phyloP scores from a whole-genome alignment of 2,797 vertebrate genomes.

The Yasuhikotakia modesta region DNA sequence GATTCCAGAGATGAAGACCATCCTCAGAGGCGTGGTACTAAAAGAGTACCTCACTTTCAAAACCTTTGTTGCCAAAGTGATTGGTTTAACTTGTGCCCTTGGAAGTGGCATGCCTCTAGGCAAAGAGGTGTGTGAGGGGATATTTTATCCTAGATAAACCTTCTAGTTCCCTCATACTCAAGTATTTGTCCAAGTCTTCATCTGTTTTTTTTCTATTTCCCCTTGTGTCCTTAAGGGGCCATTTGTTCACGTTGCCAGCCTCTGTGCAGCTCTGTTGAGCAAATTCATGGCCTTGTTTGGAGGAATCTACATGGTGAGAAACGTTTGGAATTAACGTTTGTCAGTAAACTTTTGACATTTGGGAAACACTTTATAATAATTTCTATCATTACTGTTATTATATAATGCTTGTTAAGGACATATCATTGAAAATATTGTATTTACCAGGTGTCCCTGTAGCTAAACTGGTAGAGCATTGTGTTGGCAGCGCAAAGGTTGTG shows the following conservation, averaged over 20 bases:
- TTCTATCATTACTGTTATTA: no score
- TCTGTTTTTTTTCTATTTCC: constrained; percentile 4
- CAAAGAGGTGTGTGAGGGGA: constrained; percentile 83
- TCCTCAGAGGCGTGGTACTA: constrained; percentile 91
- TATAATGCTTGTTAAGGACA: no score
- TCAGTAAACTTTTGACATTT: constrained; percentile 14
- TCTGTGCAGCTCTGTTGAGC: constrained; percentile 92
- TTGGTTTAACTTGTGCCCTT: constrained; percentile 93
- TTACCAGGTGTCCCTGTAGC: no score
- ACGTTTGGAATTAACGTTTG: neutral
- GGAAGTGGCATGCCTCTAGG: constrained; percentile 97
- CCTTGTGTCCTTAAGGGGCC: constrained; percentile 79
- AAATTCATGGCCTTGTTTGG: constrained; percentile 96
- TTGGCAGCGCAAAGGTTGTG: no score
- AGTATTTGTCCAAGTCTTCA: constrained; percentile 8
- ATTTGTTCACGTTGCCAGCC: constrained; percentile 94
- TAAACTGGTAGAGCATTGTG: no score
- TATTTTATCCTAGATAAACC: constrained; percentile 36
- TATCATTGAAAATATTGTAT: neutral
- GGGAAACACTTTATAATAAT: constrained; percentile 20
- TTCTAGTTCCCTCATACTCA: constrained; percentile 4
- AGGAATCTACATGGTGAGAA: constrained; percentile 90
- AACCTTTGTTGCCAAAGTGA: constrained; percentile 97
- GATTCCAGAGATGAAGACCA: constrained; percentile 99
- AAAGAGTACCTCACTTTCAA: constrained; percentile 98